These are phyloP conservation scores for Melinopterus prodromus DNA, from an alignment of 2,888 invertebrate genomes.

Conservation along the genomic window DNA sequence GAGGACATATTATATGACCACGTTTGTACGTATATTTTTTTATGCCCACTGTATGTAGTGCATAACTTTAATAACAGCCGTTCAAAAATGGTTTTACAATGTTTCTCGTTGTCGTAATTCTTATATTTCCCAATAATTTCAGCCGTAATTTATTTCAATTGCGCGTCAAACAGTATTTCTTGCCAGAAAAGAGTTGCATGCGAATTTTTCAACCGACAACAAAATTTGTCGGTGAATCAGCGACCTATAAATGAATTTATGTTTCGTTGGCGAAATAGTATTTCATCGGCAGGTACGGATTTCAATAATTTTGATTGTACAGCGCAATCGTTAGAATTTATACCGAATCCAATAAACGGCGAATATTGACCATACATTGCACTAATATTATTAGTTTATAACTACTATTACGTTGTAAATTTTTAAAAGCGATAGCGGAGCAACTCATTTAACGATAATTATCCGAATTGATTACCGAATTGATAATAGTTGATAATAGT, in stretches of 20 bases:
- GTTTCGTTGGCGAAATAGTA: neutral
- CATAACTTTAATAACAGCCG: too few species aligned
- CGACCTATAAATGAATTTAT: neutral
- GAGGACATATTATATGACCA: too few species aligned
- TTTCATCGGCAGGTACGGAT: neutral
- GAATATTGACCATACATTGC: neutral
- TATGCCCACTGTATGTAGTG: too few species aligned
- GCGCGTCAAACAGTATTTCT: too few species aligned
- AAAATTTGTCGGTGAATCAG: neutral
- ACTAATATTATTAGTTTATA: neutral
- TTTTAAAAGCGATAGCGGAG: neutral
- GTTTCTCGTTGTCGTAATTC: too few species aligned
- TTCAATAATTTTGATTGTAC: neutral
- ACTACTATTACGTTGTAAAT: neutral
- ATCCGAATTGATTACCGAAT: neutral
- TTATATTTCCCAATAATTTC: too few species aligned
- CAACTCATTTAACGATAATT: too few species aligned
- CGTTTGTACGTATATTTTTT: too few species aligned
- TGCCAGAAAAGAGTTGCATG: neutral
- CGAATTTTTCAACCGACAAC: neutral
- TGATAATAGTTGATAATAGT: neutral
- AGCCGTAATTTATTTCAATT: too few species aligned
- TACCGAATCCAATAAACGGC: too few species aligned
- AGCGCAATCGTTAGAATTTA: neutral
- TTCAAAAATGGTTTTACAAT: too few species aligned